A percentile compares a stretch with the other conserved stretches of the same genome.
These are phyloP conservation scores for Naso thynnoides DNA, from an alignment of 2,797 vertebrate genomes.

Conservation along the genomic window DNA sequence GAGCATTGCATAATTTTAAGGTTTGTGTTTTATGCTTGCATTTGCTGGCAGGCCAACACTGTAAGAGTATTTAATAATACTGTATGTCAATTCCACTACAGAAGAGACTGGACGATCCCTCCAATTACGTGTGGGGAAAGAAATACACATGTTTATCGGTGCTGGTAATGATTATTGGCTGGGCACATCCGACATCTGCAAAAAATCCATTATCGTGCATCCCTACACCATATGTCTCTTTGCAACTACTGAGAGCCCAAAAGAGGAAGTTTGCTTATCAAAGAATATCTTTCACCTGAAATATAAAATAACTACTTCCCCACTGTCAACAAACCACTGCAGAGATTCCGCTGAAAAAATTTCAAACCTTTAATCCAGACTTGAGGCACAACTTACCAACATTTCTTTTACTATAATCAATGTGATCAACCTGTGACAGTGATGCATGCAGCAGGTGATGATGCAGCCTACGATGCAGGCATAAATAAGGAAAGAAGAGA, in stretches of 20 bases:
- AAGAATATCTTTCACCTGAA: background rate
- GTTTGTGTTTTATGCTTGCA: too few relatives aligned
- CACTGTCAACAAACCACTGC: background rate
- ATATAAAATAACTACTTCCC: background rate
- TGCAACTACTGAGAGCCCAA: background rate
- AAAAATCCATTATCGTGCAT: too few relatives aligned
- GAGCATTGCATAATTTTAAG: too few relatives aligned
- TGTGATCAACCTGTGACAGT: background rate
- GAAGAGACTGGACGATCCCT: too few relatives aligned
- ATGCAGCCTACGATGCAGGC: background rate
- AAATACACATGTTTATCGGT: too few relatives aligned
- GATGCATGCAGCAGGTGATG: background rate
- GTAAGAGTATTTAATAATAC: too few relatives aligned
- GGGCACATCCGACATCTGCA: too few relatives aligned
- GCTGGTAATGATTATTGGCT: too few relatives aligned
- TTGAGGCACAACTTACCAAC: conserved; percentile 27
- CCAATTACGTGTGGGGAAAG: too few relatives aligned
- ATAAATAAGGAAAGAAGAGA: conserved; percentile 4
- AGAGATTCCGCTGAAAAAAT: conserved; percentile 8
- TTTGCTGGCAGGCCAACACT: too few relatives aligned
- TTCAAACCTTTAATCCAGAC: conserved; percentile 18
- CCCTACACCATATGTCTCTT: too few relatives aligned
- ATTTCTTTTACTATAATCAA: conserved; percentile 32
- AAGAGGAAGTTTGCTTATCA: background rate
- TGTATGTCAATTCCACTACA: too few relatives aligned